Percentiles rank a stretch among this genome's conserved stretches.
Conservation (phyloP, 2,113 vertebrate genomes). For the Nyctereutes procyonoides region DNA sequence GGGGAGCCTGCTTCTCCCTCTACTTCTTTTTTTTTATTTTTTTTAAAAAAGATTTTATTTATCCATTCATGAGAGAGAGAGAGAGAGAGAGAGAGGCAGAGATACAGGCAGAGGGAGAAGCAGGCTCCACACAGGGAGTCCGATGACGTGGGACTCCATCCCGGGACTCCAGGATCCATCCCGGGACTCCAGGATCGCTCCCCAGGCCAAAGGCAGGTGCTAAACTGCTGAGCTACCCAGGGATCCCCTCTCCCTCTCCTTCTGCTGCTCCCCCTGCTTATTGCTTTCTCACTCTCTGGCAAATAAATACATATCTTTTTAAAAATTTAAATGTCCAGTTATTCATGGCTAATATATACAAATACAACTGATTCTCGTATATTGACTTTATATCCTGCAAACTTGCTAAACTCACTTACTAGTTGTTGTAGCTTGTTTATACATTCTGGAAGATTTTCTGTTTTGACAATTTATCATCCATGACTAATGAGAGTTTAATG, state of each 20-base stretch:
- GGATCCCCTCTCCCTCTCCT: too few relatives aligned
- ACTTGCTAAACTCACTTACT: background rate
- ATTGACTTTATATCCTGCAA: background rate
- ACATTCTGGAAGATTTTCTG: background rate
- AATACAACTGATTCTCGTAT: background rate
- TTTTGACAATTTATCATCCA: background rate
- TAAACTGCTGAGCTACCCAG: too few relatives aligned
- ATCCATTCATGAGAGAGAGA: background rate
- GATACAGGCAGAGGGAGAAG: too few relatives aligned
- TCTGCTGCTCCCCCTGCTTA: too few relatives aligned
- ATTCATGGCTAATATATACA: background rate
- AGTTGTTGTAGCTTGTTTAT: background rate
- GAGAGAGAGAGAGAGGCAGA: background rate
- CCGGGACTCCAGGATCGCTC: too few relatives aligned
- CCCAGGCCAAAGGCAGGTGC: too few relatives aligned
- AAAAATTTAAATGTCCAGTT: background rate
- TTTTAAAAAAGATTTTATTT: background rate
- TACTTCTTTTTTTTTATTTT: background rate
- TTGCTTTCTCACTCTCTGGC: too few relatives aligned
- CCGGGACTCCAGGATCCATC: too few relatives aligned
- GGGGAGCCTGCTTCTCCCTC: too few relatives aligned
- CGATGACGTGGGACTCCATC: too few relatives aligned
- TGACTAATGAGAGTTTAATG: constrained; percentile 22
- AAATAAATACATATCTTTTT: too few relatives aligned
- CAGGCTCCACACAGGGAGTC: too few relatives aligned